Conservation (phyloP, 2,797 vertebrate species). For the Furcifer pardalis region DNA sequence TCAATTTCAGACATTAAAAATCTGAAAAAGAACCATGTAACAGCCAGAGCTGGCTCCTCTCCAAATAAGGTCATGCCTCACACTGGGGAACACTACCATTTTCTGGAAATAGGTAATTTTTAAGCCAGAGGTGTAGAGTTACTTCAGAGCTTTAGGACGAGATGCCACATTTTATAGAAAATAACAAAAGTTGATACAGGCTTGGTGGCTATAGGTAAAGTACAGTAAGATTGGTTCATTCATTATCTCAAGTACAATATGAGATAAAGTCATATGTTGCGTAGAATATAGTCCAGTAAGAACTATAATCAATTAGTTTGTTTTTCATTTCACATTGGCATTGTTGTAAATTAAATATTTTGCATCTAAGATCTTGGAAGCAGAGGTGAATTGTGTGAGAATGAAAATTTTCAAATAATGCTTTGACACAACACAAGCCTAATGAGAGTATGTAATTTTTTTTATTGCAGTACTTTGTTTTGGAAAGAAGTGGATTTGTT, state of each 20-base stretch:
- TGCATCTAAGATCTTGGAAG: background rate
- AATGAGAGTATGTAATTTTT: too few species aligned
- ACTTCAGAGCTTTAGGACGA: background rate
- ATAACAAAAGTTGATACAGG: background rate
- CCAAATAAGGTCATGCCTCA: background rate
- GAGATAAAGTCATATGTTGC: background rate
- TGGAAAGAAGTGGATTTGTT: too few species aligned
- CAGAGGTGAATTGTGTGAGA: too few species aligned
- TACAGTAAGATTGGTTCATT: background rate
- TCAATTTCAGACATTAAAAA: background rate
- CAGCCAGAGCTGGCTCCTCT: background rate
- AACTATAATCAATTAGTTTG: too few species aligned
- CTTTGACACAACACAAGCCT: too few species aligned
- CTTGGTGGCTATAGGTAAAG: background rate
- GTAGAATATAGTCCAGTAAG: background rate
- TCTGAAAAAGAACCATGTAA: background rate
- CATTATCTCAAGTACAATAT: background rate
- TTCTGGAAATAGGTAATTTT: background rate
- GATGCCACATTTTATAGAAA: background rate
- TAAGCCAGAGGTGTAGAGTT: background rate
- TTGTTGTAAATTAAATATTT: background rate
- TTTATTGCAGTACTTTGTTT: too few species aligned
- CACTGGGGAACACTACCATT: background rate
- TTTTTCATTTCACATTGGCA: too few species aligned
- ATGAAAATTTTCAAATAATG: too few species aligned